These are phyloP conservation scores for Lagopus leucura DNA, from an alignment of 2,113 vertebrate species.

Conservation along the genomic window DNA sequence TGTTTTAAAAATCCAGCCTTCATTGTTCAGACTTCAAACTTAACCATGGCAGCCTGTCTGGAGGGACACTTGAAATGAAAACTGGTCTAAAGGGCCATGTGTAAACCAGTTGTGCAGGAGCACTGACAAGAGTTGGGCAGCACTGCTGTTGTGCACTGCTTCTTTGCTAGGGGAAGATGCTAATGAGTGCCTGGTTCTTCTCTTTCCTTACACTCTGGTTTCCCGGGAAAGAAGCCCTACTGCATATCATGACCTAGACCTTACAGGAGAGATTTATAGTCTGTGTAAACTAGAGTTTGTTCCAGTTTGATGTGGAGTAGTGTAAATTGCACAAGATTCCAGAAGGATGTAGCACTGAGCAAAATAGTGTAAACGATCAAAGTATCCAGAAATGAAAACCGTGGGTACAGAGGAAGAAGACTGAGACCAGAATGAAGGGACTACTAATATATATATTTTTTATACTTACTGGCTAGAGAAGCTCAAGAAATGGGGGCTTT, in stretches of 20 bases:
- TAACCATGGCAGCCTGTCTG: neutral
- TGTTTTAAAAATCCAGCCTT: neutral
- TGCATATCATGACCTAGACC: neutral
- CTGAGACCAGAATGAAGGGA: neutral
- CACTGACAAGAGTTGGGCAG: neutral
- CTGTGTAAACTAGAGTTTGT: neutral
- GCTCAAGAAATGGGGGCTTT: neutral
- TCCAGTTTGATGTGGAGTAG: neutral
- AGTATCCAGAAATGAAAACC: neutral
- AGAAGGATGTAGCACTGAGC: neutral
- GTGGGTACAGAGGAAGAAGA: neutral
- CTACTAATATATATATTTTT: neutral
- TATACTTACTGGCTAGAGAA: neutral
- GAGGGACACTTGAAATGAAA: neutral
- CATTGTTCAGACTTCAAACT: neutral
- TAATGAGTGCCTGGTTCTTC: neutral
- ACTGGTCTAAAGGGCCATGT: neutral
- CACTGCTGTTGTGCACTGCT: neutral
- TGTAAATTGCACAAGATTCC: neutral
- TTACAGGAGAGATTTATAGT: neutral
- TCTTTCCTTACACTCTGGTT: neutral
- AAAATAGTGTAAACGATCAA: neutral
- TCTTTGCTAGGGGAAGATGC: neutral
- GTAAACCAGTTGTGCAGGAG: neutral
- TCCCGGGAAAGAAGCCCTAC: neutral